phyloP scores from a whole-genome alignment of 2,888 invertebrate genomes.

The Leptopilina drosophilae region DNA sequence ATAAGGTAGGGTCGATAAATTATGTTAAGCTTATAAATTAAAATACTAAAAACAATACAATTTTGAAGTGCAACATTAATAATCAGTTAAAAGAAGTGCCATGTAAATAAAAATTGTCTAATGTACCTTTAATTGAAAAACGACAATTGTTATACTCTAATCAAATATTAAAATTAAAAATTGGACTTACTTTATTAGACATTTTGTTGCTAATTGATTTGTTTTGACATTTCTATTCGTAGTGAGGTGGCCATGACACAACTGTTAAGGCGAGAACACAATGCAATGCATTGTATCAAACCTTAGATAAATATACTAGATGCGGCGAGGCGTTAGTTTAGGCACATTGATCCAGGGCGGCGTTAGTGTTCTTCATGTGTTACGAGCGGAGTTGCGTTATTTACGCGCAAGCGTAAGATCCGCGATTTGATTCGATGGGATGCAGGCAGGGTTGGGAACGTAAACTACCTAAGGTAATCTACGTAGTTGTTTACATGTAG shows the following conservation, averaged over 20 bases:
- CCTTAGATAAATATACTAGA: too few species aligned
- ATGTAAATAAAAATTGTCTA: not conserved
- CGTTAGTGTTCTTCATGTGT: too few species aligned
- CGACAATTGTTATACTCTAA: not conserved
- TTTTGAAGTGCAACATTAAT: not conserved
- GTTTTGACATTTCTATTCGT: conserved; percentile 61
- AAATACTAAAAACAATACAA: not conserved
- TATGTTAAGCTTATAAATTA: not conserved
- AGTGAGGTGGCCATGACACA: conserved; percentile 46
- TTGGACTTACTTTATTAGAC: conserved; percentile 62
- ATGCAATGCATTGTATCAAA: too few species aligned
- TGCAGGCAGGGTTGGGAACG: too few species aligned
- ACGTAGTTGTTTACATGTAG: too few species aligned
- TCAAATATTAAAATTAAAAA: conserved; percentile 9
- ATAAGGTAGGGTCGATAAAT: conserved; percentile 14
- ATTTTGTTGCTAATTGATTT: conserved; percentile 62
- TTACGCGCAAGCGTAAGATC: too few species aligned
- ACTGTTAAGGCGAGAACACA: conserved; percentile 38
- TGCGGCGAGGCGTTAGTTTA: too few species aligned
- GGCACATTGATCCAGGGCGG: too few species aligned
- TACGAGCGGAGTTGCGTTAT: too few species aligned
- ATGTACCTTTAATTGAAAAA: not conserved
- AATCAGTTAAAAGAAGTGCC: not conserved
- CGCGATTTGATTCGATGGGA: too few species aligned
- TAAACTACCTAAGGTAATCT: too few species aligned